These are phyloP conservation scores for Euleptes europaea DNA, from an alignment of 2,113 vertebrate species.

Conservation along the genomic window DNA sequence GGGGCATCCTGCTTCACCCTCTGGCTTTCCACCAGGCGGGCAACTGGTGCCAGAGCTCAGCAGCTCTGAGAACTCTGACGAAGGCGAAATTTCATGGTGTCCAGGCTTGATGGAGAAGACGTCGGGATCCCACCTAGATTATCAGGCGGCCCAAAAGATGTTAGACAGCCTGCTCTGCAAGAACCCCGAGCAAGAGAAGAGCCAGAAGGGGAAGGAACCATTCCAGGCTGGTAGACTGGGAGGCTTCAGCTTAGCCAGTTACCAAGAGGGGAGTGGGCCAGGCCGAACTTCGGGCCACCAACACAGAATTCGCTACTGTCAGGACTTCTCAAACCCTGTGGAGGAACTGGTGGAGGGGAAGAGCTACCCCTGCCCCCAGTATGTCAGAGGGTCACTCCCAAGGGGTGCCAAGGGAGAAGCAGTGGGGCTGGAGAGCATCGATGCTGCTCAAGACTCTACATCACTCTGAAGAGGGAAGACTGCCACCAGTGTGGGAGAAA, in stretches of 20 bases:
- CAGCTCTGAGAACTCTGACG: background rate
- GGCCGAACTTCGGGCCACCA: background rate
- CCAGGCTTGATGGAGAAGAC: constrained; percentile 1
- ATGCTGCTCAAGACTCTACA: background rate
- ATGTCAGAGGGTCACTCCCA: background rate
- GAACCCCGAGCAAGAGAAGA: background rate
- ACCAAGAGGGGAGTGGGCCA: background rate
- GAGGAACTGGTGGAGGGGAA: background rate
- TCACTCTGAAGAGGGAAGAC: background rate
- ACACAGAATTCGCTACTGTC: accelerated
- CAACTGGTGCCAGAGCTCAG: background rate
- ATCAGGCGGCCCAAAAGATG: constrained; percentile 25
- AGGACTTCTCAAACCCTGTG: too few relatives aligned
- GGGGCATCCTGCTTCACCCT: background rate
- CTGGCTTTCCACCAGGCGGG: background rate
- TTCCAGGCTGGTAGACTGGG: background rate
- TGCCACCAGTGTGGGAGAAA: too few relatives aligned
- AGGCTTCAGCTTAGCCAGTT: background rate
- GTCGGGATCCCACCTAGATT: background rate
- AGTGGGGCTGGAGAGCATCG: background rate
- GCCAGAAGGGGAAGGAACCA: background rate
- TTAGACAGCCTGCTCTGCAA: constrained; percentile 34
- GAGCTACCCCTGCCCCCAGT: background rate
- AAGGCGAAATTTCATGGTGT: background rate
- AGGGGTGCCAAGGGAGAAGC: background rate